Percentiles rank a stretch among this genome's conserved stretches.
These are phyloP conservation scores for Rhinophrynus dorsalis DNA, from an alignment of 2,797 vertebrate species.

Conservation along the genomic window DNA sequence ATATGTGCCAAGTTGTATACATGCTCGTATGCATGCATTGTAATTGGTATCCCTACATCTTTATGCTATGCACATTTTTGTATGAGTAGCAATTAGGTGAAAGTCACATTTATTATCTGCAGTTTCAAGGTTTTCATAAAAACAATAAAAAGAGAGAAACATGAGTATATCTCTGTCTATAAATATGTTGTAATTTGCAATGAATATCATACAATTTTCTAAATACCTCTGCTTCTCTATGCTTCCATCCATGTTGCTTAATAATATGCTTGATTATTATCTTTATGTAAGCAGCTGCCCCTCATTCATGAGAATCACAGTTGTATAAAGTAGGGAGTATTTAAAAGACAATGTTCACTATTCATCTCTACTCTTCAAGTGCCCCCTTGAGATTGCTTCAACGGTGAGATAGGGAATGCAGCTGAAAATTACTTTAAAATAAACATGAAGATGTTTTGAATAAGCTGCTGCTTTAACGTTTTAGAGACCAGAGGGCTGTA, in stretches of 20 bases:
- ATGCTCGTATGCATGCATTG: too few relatives aligned
- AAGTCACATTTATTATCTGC: too few relatives aligned
- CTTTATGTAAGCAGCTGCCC: constrained; percentile 15
- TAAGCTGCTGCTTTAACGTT: not conserved
- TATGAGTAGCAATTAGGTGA: too few relatives aligned
- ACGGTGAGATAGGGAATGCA: not conserved
- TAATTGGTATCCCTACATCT: too few relatives aligned
- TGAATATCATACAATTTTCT: constrained; percentile 2
- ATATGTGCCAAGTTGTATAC: too few relatives aligned
- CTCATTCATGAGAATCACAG: constrained; percentile 15
- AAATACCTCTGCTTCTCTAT: not conserved
- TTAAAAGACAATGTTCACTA: constrained; percentile 36
- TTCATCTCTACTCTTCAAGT: constrained; percentile 21
- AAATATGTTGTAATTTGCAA: constrained; percentile 23
- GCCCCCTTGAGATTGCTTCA: constrained; percentile 23
- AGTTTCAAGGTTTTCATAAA: constrained; percentile 12
- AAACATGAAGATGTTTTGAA: constrained; percentile 21
- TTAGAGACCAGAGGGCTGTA: too few relatives aligned
- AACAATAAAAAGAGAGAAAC: constrained; percentile 1
- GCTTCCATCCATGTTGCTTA: constrained; percentile 12
- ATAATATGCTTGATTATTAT: constrained; percentile 2
- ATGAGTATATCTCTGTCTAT: too few relatives aligned
- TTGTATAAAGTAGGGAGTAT: constrained; percentile 17
- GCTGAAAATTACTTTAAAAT: constrained; percentile 37
- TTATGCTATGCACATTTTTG: too few relatives aligned